Conservation (phyloP, 2,888 invertebrate genomes). For the Eupithecia tripunctaria region DNA sequence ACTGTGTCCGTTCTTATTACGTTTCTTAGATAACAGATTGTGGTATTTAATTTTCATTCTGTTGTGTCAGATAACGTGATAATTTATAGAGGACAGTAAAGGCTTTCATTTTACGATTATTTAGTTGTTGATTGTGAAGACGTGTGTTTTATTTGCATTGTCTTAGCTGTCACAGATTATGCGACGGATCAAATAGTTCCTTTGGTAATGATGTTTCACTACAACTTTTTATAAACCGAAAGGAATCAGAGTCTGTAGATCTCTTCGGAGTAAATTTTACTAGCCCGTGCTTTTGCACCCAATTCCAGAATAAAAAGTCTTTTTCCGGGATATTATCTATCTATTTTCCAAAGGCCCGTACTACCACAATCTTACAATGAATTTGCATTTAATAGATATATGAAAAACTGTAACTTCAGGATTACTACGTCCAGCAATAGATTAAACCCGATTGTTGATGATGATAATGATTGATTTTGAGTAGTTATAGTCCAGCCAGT, state of each 20-base stretch:
- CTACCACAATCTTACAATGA: too few relatives aligned
- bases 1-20: slow-evolving; percentile 75
- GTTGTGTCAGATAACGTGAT: slow-evolving; percentile 71
- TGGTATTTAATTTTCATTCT: slow-evolving; percentile 75
- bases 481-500: too few relatives aligned
- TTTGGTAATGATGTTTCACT: neutral
- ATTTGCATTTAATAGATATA: too few relatives aligned
- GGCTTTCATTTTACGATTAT: slow-evolving; percentile 75
- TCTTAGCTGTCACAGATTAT: slow-evolving; percentile 46
- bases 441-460: too few relatives aligned
- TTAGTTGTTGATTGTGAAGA: slow-evolving; percentile 72
- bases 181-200: neutral
- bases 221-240: neutral
- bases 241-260: neutral
- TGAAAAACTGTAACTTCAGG: too few relatives aligned
- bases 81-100: slow-evolving; percentile 79
- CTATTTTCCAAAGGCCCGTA: too few relatives aligned
- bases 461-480: too few relatives aligned
- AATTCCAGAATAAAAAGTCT: too few relatives aligned
- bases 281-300: too few relatives aligned
- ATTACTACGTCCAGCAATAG: too few relatives aligned
- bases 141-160: slow-evolving; percentile 66
- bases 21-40: slow-evolving; percentile 69
- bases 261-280: neutral
- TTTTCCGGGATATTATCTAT: too few relatives aligned